Percentiles rank a stretch among this genome's conserved stretches.
Evolutionary conservation across 2,888 invertebrate species (phyloP).

Genomic region (Phengaris alcon): DNA sequence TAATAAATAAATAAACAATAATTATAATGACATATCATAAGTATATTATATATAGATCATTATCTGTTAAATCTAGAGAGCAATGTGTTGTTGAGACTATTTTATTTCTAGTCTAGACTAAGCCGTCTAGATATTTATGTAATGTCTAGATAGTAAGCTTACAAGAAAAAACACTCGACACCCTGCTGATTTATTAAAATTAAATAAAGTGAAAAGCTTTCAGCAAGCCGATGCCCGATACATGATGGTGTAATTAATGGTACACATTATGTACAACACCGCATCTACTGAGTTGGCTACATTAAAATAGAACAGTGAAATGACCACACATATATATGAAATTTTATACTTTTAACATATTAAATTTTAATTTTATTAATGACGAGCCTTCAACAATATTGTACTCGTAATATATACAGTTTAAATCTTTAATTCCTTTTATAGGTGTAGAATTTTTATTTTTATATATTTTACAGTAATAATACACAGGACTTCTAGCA

Average conservation of each 20-base stretch:
- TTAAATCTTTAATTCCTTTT: no score
- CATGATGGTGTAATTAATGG: not conserved
- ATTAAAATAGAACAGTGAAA: not conserved
- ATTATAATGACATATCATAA: no score
- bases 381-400: not conserved
- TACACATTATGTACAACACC: not conserved
- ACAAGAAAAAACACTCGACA: not conserved
- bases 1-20: no score
- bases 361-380: not conserved
- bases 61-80: no score
- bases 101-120: no score
- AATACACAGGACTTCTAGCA: no score
- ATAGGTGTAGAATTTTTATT: no score
- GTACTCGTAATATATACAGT: no score
- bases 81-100: no score
- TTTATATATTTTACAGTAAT: no score
- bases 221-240: not conserved
- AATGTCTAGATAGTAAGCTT: not conserved
- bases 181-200: slow-evolving; percentile 10
- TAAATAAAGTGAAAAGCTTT: slow-evolving; percentile 10
- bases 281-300: not conserved
- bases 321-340: not conserved
- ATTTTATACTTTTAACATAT: not conserved
- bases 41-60: no score
- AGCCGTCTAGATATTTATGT: not conserved